Evolutionary conservation across 2,888 invertebrate genomes (phyloP).

Genomic region (Melanostoma mellinum): DNA sequence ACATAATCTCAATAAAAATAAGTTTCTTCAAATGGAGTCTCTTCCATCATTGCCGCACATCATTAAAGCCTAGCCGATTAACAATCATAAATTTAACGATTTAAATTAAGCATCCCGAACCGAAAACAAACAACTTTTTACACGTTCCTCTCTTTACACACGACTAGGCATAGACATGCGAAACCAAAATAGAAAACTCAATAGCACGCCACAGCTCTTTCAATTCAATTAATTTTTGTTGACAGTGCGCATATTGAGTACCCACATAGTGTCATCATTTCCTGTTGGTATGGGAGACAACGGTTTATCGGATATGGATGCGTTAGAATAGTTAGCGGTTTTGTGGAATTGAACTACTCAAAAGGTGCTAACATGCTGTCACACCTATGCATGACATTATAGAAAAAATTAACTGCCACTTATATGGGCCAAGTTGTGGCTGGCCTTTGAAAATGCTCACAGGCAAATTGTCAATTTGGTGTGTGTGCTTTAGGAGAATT

Average conservation of each 20-base stretch:
- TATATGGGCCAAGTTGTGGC: conserved; percentile 27
- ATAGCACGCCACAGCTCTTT: conserved; percentile 3
- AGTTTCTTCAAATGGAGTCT: too few species aligned
- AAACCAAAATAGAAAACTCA: conserved; percentile 24
- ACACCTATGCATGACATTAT: conserved; percentile 13
- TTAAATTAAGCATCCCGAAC: too few species aligned
- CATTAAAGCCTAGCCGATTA: too few species aligned
- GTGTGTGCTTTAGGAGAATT: too few species aligned
- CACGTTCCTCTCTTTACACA: too few species aligned
- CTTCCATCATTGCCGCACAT: too few species aligned
- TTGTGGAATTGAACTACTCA: conserved; percentile 40
- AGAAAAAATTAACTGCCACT: not conserved
- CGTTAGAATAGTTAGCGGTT: conserved; percentile 17
- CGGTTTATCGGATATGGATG: conserved; percentile 41
- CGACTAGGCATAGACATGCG: not conserved
- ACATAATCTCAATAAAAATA: too few species aligned
- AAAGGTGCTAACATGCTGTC: conserved; percentile 43
- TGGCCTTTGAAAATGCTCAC: too few species aligned
- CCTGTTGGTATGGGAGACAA: conserved; percentile 40
- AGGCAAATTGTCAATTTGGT: too few species aligned
- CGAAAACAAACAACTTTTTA: too few species aligned
- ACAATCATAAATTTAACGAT: too few species aligned
- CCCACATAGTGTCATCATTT: conserved; percentile 36
- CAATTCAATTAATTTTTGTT: conserved; percentile 23
- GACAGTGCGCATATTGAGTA: not conserved